Conservation (phyloP, 2,797 vertebrate genomes). For the Decapterus maruadsi region DNA sequence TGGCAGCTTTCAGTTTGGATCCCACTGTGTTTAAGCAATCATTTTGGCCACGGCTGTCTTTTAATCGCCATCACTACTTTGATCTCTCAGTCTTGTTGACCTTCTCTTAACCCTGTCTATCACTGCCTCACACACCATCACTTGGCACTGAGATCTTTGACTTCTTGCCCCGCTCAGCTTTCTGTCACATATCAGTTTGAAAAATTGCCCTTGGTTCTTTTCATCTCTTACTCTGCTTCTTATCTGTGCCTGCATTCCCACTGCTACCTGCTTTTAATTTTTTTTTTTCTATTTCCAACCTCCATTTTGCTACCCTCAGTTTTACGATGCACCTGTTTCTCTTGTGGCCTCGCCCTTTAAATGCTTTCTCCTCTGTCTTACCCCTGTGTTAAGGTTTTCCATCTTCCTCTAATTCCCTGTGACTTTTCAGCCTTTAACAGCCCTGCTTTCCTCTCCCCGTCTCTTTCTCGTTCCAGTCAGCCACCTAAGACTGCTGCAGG, state of each 20-base stretch:
- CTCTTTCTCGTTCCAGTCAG: slow-evolving; percentile 81
- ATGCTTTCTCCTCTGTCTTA: slow-evolving; percentile 17
- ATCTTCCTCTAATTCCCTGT: slow-evolving; percentile 9
- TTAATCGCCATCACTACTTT: slow-evolving; percentile 49
- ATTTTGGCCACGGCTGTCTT: slow-evolving; percentile 36
- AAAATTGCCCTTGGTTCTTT: slow-evolving; percentile 19
- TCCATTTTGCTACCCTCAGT: slow-evolving; percentile 18
- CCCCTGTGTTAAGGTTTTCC: slow-evolving; percentile 8
- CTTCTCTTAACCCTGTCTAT: slow-evolving; percentile 30
- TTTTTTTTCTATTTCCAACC: slow-evolving; percentile 25
- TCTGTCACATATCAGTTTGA: slow-evolving; percentile 45
- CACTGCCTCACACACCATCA: slow-evolving; percentile 8
- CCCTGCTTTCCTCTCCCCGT: background rate
- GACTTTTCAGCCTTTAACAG: slow-evolving; percentile 2
- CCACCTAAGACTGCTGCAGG: slow-evolving; percentile 89
- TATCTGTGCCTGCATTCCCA: slow-evolving; percentile 16
- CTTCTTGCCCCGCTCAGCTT: slow-evolving; percentile 15
- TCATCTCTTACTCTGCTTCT: slow-evolving; percentile 12
- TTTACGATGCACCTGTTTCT: slow-evolving; percentile 10
- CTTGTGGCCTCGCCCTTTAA: slow-evolving; percentile 9
- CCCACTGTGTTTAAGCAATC: slow-evolving; percentile 43
- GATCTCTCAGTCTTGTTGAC: slow-evolving; percentile 25
- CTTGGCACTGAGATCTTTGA: slow-evolving; percentile 26
- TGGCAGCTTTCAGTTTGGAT: slow-evolving; percentile 49
- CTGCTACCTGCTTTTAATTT: slow-evolving; percentile 32